Conservation (phyloP, 2,113 vertebrate species). For the Chinchilla lanigera region DNA sequence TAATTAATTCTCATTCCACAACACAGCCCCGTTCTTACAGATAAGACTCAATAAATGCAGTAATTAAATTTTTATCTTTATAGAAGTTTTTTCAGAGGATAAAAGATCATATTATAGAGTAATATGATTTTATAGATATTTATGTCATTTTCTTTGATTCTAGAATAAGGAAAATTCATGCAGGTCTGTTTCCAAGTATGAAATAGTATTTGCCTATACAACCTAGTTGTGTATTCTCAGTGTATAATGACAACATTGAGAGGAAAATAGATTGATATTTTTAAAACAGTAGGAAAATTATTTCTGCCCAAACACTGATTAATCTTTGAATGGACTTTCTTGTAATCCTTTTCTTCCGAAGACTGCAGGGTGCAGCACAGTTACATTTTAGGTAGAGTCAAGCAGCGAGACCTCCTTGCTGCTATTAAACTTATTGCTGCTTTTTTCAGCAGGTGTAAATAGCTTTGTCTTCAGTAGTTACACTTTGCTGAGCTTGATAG, state of each 20-base stretch:
- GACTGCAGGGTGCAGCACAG: slow-evolving; percentile 55
- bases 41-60: not conserved
- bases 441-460: slow-evolving; percentile 57
- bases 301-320: slow-evolving; percentile 64
- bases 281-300: slow-evolving; percentile 68
- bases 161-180: slow-evolving; percentile 53
- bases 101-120: slow-evolving; percentile 36
- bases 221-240: slow-evolving; percentile 32
- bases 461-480: slow-evolving; percentile 58
- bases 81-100: slow-evolving; percentile 14
- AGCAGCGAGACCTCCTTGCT: slow-evolving; percentile 51
- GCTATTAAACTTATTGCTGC: slow-evolving; percentile 21
- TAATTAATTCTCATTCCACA: not conserved
- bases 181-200: slow-evolving; percentile 21
- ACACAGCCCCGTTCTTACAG: not conserved
- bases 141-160: slow-evolving; percentile 36
- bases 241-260: slow-evolving; percentile 10
- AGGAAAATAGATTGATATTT: slow-evolving; percentile 69
- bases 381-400: slow-evolving; percentile 54
- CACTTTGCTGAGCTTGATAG: slow-evolving; percentile 8
- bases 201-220: slow-evolving; percentile 22
- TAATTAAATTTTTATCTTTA: not conserved
- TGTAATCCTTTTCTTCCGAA: slow-evolving; percentile 34
- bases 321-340: slow-evolving; percentile 60
- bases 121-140: slow-evolving; percentile 23